phyloP scores from a whole-genome alignment of 2,888 invertebrate genomes.

The Parnassius apollo region DNA sequence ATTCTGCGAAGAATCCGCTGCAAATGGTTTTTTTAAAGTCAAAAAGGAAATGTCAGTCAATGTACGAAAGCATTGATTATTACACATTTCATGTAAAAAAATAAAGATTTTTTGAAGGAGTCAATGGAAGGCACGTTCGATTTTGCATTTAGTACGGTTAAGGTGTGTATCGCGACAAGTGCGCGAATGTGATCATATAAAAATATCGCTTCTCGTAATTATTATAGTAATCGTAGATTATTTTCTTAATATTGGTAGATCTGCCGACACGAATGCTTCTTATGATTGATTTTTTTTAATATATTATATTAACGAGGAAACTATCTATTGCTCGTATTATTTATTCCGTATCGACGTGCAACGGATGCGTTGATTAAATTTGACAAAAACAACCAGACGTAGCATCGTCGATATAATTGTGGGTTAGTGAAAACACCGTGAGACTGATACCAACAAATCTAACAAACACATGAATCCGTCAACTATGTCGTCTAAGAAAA shows the following conservation, averaged over 20 bases:
- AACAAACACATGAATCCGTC: background rate
- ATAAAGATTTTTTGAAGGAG: background rate
- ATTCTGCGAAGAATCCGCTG: background rate
- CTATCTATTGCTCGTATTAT: conserved; percentile 19
- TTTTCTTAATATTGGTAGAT: background rate
- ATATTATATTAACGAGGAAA: background rate
- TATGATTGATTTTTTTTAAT: conserved; percentile 34
- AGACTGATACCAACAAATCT: background rate
- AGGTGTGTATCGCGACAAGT: conserved; percentile 45
- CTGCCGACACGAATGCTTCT: conserved; percentile 33
- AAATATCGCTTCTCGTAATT: conserved; percentile 58
- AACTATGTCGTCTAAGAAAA: background rate
- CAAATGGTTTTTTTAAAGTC: background rate
- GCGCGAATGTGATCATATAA: conserved; percentile 63
- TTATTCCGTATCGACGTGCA: conserved; percentile 6
- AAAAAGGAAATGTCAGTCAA: background rate
- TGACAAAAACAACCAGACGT: background rate
- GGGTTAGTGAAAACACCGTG: conserved; percentile 1
- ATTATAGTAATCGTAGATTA: conserved; percentile 55
- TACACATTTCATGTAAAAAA: conserved; percentile 1
- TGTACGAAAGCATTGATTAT: background rate
- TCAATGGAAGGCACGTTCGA: conserved; percentile 41
- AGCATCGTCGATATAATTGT: background rate
- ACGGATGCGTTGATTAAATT: no score
- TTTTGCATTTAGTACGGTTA: conserved; percentile 58